Evolutionary conservation across 2,888 invertebrate genomes (phyloP), one percentile per base, ranked within the genome.

Genomic region (Chloroclystis v-ata): DNA sequence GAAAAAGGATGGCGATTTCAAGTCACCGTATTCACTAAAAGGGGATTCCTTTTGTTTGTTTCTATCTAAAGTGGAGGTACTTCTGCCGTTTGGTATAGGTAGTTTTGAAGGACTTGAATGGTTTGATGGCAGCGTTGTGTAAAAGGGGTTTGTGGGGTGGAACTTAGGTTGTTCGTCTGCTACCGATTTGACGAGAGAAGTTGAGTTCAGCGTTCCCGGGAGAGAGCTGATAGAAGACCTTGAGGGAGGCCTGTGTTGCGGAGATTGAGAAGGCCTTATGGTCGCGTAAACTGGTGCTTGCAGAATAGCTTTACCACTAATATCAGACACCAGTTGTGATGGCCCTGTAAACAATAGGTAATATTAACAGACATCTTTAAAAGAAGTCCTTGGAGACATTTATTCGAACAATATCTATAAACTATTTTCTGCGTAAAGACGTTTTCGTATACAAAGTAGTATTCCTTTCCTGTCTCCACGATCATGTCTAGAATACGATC

Each of bases 131-230:
- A 87, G 69, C 53, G 83, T 86, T 39, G 85, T 82, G 67, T 85
- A 87, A 72, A 87, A 87, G 41, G 87, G 87, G 64, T 87, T 87
- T 20, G 87, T 85, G 42, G 86, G 87, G 60, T 87, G 86, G 61
- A 86, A 80, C 66, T 69, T 76, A 32, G 72, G 67, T 35, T 77
- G 71, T 52, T 81, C 84, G 29, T 82, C 82, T 16, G 68, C 62
- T 43, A 75, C 65, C 28, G 84, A 76, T 61, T 76, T 82, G 10
- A 82, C 77, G 20, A 80, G 70, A 29, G 78, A 65, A 14, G 78
- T 78, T 14, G 85, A 81, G 54, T 69, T 79, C 4, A 82, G 67
- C 37, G 77, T 68, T 9, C 73, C 60, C 4, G 82, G 78, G 49
- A 78, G 63, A 12, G 82, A 79, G 57, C 72, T 79, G 11, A 81